A percentile compares a stretch with the other conserved stretches of the same genome.
Evolutionary conservation across 2,888 invertebrate genomes (phyloP).

Genomic region (Nephrotoma flavescens): DNA sequence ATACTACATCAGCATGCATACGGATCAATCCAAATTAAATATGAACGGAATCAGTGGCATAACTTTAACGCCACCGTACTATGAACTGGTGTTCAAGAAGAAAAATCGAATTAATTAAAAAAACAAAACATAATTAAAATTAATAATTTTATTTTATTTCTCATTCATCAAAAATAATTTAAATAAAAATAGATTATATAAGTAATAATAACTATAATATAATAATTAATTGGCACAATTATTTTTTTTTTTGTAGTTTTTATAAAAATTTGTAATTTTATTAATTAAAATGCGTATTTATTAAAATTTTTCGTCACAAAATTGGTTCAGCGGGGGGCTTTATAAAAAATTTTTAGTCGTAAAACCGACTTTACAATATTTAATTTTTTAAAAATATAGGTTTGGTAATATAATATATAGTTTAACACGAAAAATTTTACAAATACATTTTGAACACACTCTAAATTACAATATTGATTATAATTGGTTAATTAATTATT

Average conservation of each 20-base stretch:
- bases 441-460: neutral
- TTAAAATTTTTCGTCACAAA: neutral
- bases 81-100: slow-evolving; percentile 27
- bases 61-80: slow-evolving; percentile 51
- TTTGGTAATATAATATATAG: neutral
- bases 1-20: slow-evolving; percentile 33
- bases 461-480: neutral
- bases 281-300: neutral
- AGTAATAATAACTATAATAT: neutral
- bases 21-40: slow-evolving; percentile 33
- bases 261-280: neutral
- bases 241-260: neutral
- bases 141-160: slow-evolving; percentile 10
- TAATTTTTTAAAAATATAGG: neutral
- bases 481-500: neutral
- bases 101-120: neutral
- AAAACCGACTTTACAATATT: neutral
- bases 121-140: too few relatives aligned
- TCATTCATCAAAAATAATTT: slow-evolving; percentile 5
- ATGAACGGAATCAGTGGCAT: slow-evolving; percentile 60
- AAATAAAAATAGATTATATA: neutral
- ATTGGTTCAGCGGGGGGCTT: neutral
- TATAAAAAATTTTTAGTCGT: neutral
- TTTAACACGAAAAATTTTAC: neutral
- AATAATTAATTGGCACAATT: neutral